Evolutionary conservation across 1,140 invertebrate species (phyloP).

Genomic region (Sitophilus oryzae): DNA sequence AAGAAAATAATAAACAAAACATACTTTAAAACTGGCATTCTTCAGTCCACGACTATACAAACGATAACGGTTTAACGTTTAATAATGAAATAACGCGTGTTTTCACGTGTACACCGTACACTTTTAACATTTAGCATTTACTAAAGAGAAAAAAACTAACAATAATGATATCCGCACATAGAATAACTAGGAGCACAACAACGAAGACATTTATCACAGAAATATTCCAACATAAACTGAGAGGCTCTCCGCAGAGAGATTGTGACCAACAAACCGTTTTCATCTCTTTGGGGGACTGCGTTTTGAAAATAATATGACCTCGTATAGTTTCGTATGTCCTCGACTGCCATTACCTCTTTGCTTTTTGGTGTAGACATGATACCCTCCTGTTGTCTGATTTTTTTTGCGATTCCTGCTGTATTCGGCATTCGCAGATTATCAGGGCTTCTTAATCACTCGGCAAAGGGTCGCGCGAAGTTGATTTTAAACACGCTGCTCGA

Average conservation of each 20-base stretch:
- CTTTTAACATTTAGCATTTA: slow-evolving; percentile 10
- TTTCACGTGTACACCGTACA: slow-evolving; percentile 16
- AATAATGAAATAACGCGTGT: slow-evolving; percentile 21
- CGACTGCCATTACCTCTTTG: slow-evolving; percentile 25
- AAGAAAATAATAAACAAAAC: neutral
- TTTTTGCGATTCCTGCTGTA: no score
- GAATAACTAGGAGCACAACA: no score
- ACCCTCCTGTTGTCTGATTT: no score
- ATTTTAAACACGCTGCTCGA: no score
- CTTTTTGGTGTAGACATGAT: no score
- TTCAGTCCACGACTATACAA: slow-evolving; percentile 14
- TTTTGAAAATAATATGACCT: slow-evolving; percentile 31
- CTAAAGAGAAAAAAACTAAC: slow-evolving; percentile 20
- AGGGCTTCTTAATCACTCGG: no score
- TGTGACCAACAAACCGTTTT: slow-evolving; percentile 30
- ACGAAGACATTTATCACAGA: slow-evolving; percentile 5
- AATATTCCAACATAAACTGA: slow-evolving; percentile 10
- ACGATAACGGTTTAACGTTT: slow-evolving; percentile 12
- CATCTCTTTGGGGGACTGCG: slow-evolving; percentile 29
- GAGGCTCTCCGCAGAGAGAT: slow-evolving; percentile 27
- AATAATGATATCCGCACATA: slow-evolving; percentile 26
- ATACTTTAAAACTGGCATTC: slow-evolving; percentile 11
- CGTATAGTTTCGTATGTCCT: slow-evolving; percentile 29
- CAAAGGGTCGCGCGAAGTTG: no score
- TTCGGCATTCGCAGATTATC: no score